Percentiles rank a stretch among this genome's conserved stretches.
These are phyloP conservation scores for Fulica atra DNA, from an alignment of 2,113 vertebrate species.

Conservation along the genomic window DNA sequence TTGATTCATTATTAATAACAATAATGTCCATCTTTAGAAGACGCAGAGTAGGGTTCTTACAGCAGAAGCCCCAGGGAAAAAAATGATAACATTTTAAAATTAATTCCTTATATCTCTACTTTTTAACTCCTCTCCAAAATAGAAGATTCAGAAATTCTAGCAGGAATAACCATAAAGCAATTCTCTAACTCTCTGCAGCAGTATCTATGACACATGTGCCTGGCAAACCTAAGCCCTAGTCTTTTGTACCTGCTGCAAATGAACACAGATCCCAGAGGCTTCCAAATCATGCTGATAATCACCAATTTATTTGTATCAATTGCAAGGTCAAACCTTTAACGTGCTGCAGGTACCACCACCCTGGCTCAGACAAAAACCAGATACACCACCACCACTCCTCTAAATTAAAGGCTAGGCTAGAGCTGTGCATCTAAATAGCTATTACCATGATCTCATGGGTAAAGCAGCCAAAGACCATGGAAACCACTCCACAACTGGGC, in stretches of 20 bases:
- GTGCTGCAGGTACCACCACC: background rate
- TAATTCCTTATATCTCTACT: background rate
- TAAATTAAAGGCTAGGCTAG: constrained; percentile 38
- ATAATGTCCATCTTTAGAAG: background rate
- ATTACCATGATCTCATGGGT: constrained; percentile 54
- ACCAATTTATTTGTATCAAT: background rate
- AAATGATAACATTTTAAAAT: background rate
- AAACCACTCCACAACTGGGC: constrained; percentile 41
- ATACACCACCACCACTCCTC: background rate
- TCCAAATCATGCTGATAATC: background rate
- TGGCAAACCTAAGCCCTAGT: background rate
- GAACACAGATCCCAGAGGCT: background rate
- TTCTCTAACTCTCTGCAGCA: background rate
- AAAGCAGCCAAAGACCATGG: constrained; percentile 49
- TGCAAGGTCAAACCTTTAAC: background rate
- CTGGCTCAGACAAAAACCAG: background rate
- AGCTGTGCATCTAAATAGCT: background rate
- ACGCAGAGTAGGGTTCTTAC: background rate
- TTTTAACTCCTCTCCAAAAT: background rate
- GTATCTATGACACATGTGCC: background rate
- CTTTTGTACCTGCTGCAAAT: background rate
- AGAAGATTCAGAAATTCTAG: background rate
- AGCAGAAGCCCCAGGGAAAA: background rate
- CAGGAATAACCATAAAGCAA: background rate
- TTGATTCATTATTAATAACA: constrained; percentile 63